Evolutionary conservation across 2,113 vertebrate genomes (phyloP).

Genomic region (Pelecanoides urinatrix): DNA sequence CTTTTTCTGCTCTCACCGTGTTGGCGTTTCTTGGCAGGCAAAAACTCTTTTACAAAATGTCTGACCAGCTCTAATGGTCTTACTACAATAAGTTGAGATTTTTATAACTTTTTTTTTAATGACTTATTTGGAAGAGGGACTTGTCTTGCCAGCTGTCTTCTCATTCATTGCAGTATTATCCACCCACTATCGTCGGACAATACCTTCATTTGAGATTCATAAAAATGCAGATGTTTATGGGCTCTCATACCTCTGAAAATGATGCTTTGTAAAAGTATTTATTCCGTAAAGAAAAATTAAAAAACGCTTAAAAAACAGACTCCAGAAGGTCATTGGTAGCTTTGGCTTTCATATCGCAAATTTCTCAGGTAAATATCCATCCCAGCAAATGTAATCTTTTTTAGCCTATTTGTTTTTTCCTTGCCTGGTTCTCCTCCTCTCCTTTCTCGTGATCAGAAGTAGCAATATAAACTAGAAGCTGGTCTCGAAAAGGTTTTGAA

Average conservation of each 20-base stretch:
- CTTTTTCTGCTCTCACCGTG: background rate
- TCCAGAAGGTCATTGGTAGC: background rate
- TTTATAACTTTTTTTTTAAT: background rate
- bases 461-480: conserved; percentile 3
- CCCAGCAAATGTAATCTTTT: background rate
- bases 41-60: background rate
- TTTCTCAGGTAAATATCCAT: conserved; percentile 4
- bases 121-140: background rate
- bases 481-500: conserved; percentile 61
- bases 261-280: background rate
- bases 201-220: conserved; percentile 10
- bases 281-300: background rate
- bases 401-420: conserved; percentile 5
- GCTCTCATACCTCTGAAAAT: background rate
- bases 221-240: conserved; percentile 3
- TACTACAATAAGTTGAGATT: background rate
- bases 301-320: background rate
- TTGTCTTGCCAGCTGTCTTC: background rate
- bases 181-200: background rate
- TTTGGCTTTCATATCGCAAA: background rate
- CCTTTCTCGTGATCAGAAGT: conserved; percentile 30
- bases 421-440: conserved; percentile 11
- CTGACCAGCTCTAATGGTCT: background rate
- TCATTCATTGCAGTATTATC: background rate
- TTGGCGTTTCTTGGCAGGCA: background rate